phyloP scores from a whole-genome alignment of 2,797 vertebrate species.

The Sebastiscus albofasciatus region DNA sequence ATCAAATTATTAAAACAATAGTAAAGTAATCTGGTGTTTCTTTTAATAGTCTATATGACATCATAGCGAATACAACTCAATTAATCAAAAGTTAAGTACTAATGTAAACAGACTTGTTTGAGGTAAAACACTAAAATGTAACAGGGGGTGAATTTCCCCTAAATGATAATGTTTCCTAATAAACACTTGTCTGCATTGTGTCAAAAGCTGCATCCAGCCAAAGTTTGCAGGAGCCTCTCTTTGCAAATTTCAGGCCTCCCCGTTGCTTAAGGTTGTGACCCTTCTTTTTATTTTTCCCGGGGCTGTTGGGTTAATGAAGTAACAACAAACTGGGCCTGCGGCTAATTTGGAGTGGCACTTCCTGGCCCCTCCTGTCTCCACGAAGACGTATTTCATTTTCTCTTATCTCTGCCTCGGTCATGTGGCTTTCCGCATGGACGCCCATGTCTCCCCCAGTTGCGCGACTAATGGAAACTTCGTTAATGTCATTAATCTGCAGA shows the following conservation, averaged over 20 bases:
- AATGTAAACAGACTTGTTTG: neutral
- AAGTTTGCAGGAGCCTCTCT: conserved; percentile 68
- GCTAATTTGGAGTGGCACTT: conserved; percentile 99
- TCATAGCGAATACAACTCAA: neutral
- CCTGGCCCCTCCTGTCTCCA: conserved; percentile 92
- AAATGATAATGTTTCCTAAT: neutral
- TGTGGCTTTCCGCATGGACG: conserved; percentile 97
- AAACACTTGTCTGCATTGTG: conserved; percentile 17
- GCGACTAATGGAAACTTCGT: conserved; percentile 95
- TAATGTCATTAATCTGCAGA: conserved; percentile 98
- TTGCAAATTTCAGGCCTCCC: conserved; percentile 73
- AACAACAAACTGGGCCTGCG: conserved; percentile 92
- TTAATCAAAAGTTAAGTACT: neutral
- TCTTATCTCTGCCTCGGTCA: conserved; percentile 97
- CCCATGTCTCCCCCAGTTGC: conserved; percentile 90
- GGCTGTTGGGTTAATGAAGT: conserved; percentile 97
- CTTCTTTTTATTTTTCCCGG: conserved; percentile 89
- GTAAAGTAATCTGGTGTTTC: neutral
- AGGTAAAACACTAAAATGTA: neutral
- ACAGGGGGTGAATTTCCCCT: neutral
- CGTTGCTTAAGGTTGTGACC: conserved; percentile 91
- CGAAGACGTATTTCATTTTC: conserved; percentile 98
- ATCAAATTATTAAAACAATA: neutral
- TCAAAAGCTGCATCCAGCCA: conserved; percentile 42
- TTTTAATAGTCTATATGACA: neutral